Evolutionary conservation across 2,797 vertebrate genomes (phyloP).

Genomic region (Ceryle rudis): DNA sequence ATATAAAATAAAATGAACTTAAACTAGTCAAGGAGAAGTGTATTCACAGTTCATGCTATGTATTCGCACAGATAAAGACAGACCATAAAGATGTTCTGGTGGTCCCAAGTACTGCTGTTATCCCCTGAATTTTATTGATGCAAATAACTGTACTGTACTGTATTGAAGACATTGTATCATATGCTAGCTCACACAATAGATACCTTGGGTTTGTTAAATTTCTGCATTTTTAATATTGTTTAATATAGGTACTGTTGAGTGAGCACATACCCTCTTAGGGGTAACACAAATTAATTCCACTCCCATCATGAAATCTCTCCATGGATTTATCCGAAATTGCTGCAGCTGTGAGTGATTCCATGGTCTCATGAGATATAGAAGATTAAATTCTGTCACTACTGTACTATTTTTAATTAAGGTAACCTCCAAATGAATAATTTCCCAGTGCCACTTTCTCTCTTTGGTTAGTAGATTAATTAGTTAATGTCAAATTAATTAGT

Average conservation of each 20-base stretch:
- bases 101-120: not conserved
- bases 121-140: not conserved
- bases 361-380: slow-evolving; percentile 61
- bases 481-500: slow-evolving; percentile 64
- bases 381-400: slow-evolving; percentile 74
- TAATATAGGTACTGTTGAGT: not conserved
- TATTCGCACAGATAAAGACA: not conserved
- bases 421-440: slow-evolving; percentile 70
- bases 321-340: slow-evolving; percentile 50
- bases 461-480: slow-evolving; percentile 57
- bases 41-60: not conserved
- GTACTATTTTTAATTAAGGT: slow-evolving; percentile 76
- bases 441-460: slow-evolving; percentile 26
- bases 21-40: not conserved
- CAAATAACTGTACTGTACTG: not conserved
- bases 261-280: not conserved
- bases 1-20: not conserved
- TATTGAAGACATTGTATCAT: not conserved
- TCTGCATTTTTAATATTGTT: slow-evolving; percentile 1
- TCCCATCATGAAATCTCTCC: slow-evolving; percentile 50
- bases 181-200: not conserved
- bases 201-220: not conserved
- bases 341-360: slow-evolving; percentile 58
- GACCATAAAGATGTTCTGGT: not conserved
- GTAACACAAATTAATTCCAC: slow-evolving; percentile 62